Base-by-base conservation (phyloP, 2,797 vertebrate species). In the Rhinophrynus dorsalis region DNA sequence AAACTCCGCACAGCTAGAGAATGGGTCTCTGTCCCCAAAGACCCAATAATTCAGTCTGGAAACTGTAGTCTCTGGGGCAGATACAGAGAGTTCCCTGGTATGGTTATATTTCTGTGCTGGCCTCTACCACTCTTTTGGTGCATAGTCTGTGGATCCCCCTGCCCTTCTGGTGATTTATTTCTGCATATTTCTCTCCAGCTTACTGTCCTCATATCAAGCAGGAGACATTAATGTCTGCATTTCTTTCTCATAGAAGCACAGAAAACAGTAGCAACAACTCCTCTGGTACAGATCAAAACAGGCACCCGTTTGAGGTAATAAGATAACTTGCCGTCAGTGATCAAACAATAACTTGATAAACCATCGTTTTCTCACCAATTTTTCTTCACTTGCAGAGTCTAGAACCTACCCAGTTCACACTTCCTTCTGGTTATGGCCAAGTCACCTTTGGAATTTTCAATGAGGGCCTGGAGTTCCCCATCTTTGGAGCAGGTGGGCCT, bases 381-480 rank as follows among this genome's bases (percentile, higher is more conserved):
- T 40, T 4, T 17, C 15, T 76, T 56, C 2, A 51, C 33, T 11
- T 24, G 9, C 77, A 97, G 95, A 93, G 84, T 1, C 85, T 92
- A 86, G 94, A 96, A 81, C 94, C 95, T 77, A 93, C 94, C 76
- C 83, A 96, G 47, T 94, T 98, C 84, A 90, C 94, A 21, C 90
- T 98, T 82, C 94, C 95, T 0, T 91, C 94, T 54, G 94, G 93
- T 55, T 97, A 95, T 0, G 93, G 95, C 18, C 95, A 96, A 8
- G 95, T 98, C 7, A 89, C 95, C 26, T 90, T 98, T 1, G 95
- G 95, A 32, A 94, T 98, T 81, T 96, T 99, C 2, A 95, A 96
- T 10, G 95, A 98, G 76, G 92, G 87, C 85, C 95, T 98, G 2
- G 96, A 97, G 80, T 90, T 90, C 52, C 89, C 90, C 26, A 75